Evolutionary conservation across 2,888 invertebrate species (phyloP), one percentile per base, ranked within the genome.

Genomic region (Automeris io): DNA sequence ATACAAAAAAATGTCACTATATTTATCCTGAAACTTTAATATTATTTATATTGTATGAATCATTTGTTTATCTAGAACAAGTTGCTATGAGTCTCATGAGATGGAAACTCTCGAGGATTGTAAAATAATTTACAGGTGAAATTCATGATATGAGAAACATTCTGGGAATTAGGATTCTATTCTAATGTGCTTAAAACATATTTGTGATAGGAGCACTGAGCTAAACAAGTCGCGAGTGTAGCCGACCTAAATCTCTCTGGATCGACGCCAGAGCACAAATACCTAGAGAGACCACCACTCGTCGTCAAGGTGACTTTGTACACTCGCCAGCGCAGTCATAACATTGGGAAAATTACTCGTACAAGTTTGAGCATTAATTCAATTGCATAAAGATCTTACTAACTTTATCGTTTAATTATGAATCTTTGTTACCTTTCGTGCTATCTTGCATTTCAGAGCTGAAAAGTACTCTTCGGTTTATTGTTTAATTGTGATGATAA

Each of bases 231-330:
- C 54, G 46, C 54, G 45, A 49, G 50, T 52, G 41, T 56, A 57
- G 47, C 40, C 70, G 72, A 70, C 77, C 78, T 73, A 78, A 61
- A 71, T 78, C 64, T 51, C 42, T 37, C 61, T 80, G 80, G 80
- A 72, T 26, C 43, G 21, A 34, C 52, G 79, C 79, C 80, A 79
- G 66, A 57, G 59, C 68, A 56, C 65, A 72, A 71, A 75, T 73
- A 72, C 70, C 61, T 54, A 61, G 57, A 51, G 53, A 54, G 55
- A 58, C 50, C 61, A 55, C 53, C 55, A 58, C 60, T 55, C 52
- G 57, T 54, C 58, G 59, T 56, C 74, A 78, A 78, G 77, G 77
- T 77, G 77, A 77, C 74, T 65, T 69, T 66, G 68, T 60, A 49
- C 52, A 55, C 46, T 49, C 45, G 43, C 45, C 47, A 46, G 51